These are phyloP conservation scores for Erinaceus europaeus DNA, from an alignment of 2,113 vertebrate genomes.

Conservation along the genomic window DNA sequence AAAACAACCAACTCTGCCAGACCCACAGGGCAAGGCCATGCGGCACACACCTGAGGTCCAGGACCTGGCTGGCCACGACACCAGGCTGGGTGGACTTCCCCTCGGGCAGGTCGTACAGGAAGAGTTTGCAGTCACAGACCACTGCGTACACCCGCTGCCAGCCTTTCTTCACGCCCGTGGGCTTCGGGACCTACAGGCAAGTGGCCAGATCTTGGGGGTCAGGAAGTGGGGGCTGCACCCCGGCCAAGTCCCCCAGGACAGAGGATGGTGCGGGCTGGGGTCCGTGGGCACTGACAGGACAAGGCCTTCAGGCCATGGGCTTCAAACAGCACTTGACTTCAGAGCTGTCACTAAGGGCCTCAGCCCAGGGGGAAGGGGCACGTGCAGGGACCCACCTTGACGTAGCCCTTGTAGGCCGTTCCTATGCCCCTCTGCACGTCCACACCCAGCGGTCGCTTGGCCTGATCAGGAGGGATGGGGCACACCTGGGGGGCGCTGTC, in stretches of 20 bases:
- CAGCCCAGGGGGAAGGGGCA: no score
- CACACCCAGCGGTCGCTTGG: slow-evolving; percentile 95
- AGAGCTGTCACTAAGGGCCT: not conserved
- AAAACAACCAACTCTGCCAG: no score
- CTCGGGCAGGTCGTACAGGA: slow-evolving; percentile 95
- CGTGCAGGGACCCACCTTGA: slow-evolving; percentile 86
- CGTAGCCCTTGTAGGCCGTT: slow-evolving; percentile 96
- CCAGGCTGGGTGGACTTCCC: slow-evolving; percentile 95
- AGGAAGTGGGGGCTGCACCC: no score
- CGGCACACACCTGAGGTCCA: slow-evolving; percentile 93
- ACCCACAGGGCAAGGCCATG: not conserved
- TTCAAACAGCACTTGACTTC: no score
- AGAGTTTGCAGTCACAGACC: slow-evolving; percentile 96
- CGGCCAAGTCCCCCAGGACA: no score
- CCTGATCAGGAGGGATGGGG: slow-evolving; percentile 95
- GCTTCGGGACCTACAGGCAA: slow-evolving; percentile 91
- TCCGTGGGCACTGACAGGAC: no score
- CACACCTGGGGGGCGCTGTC: slow-evolving; percentile 95
- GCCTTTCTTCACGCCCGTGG: slow-evolving; percentile 96
- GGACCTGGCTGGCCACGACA: slow-evolving; percentile 91
- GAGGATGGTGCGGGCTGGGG: no score
- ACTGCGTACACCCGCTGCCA: slow-evolving; percentile 97
- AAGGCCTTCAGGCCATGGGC: no score
- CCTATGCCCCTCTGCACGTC: slow-evolving; percentile 97
- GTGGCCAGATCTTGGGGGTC: no score